Conservation (phyloP, 2,888 invertebrate genomes). For the Amphipyra berbera region DNA sequence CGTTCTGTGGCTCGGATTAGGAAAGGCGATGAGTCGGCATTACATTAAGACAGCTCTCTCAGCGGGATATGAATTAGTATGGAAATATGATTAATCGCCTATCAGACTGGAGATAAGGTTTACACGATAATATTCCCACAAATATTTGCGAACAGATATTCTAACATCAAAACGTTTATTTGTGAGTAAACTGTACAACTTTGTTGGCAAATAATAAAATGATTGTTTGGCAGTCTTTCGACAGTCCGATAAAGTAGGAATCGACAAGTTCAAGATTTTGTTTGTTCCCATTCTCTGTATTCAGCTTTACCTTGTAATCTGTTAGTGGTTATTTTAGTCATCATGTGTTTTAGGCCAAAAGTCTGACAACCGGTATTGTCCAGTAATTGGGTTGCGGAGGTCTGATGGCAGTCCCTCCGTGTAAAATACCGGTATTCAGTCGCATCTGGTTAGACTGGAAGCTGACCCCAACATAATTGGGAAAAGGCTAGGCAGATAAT, state of each 20-base stretch:
- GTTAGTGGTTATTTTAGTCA: neutral
- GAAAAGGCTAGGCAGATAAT: too few relatives aligned
- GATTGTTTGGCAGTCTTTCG: conserved; percentile 9
- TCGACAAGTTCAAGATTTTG: neutral
- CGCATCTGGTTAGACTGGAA: too few relatives aligned
- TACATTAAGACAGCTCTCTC: conserved; percentile 36
- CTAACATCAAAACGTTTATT: conserved; percentile 12
- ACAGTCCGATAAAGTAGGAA: neutral
- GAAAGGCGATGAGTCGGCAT: conserved; percentile 47
- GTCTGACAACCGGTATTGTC: too few relatives aligned
- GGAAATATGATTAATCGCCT: conserved; percentile 52
- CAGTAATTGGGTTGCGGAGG: too few relatives aligned
- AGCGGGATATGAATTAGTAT: conserved; percentile 52
- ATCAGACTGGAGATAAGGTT: conserved; percentile 32
- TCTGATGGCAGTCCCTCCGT: too few relatives aligned
- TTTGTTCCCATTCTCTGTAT: neutral
- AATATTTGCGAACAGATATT: conserved; percentile 28
- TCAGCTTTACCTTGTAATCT: neutral
- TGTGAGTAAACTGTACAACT: neutral
- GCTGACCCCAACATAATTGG: too few relatives aligned
- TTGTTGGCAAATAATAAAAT: conserved; percentile 4
- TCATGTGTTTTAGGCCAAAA: too few relatives aligned
- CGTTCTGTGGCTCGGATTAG: conserved; percentile 23
- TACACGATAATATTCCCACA: conserved; percentile 33
- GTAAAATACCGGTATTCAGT: too few relatives aligned